Conservation (phyloP, 92 coral and sea anemone species). For the Montipora capitata region DNA sequence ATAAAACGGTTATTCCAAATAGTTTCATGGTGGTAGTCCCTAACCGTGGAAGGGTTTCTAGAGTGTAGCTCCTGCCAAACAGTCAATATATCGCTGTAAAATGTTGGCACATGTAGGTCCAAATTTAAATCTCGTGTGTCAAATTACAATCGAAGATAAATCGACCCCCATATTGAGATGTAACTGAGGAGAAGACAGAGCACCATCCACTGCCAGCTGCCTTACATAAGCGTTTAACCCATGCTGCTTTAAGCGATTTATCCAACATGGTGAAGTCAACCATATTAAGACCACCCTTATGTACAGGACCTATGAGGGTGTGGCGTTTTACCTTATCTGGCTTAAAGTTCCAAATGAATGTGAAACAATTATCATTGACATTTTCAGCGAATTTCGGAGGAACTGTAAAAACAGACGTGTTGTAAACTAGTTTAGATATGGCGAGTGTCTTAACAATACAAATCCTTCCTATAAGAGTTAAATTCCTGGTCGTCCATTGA, state of each 20-base stretch:
- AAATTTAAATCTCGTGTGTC: not conserved
- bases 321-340: not conserved
- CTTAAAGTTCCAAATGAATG: too few species aligned
- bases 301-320: too few species aligned
- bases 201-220: not conserved
- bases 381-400: not conserved
- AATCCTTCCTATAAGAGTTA: not conserved
- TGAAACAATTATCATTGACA: not conserved
- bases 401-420: too few species aligned
- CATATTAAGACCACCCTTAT: not conserved
- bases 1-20: too few species aligned
- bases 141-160: too few species aligned
- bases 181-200: not conserved
- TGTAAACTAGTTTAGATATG: too few species aligned
- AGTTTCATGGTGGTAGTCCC: not conserved
- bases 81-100: too few species aligned
- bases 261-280: not conserved
- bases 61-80: not conserved
- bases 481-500: constrained; percentile 2
- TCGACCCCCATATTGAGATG: not conserved
- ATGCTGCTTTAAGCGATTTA: not conserved
- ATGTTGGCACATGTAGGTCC: not conserved
- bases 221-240: not conserved
- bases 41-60: not conserved
- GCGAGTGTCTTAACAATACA: not conserved